phyloP scores from a whole-genome alignment of 1,140 invertebrate genomes.

The Spodoptera litura region DNA sequence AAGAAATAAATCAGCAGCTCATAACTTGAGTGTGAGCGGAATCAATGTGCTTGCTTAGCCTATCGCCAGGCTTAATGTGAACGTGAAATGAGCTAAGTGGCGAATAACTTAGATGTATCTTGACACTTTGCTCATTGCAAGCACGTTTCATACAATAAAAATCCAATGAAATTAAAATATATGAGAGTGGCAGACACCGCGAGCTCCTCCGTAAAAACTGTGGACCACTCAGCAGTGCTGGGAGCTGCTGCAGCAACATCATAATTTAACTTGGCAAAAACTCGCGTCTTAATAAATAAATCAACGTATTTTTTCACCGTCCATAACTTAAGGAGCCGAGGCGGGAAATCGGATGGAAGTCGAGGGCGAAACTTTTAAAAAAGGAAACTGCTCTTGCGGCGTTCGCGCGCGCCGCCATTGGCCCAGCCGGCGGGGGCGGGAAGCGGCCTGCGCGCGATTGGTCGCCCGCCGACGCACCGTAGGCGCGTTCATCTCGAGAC shows the following conservation, averaged over 20 bases:
- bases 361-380: slow-evolving; percentile 83
- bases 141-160: slow-evolving; percentile 65
- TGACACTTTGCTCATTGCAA: slow-evolving; percentile 54
- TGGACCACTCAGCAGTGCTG: slow-evolving; percentile 57
- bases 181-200: slow-evolving; percentile 22
- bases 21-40: slow-evolving; percentile 1
- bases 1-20: slow-evolving; percentile 31
- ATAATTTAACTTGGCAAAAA: slow-evolving; percentile 81
- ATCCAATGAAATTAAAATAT: slow-evolving; percentile 67
- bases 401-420: slow-evolving; percentile 64
- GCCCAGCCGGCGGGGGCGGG: slow-evolving; percentile 69
- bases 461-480: slow-evolving; percentile 69
- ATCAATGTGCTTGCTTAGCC: slow-evolving; percentile 36
- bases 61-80: slow-evolving; percentile 61
- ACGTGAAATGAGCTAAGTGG: slow-evolving; percentile 57
- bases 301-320: slow-evolving; percentile 79
- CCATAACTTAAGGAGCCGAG: slow-evolving; percentile 79
- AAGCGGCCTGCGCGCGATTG: slow-evolving; percentile 70
- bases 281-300: slow-evolving; percentile 79
- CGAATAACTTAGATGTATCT: slow-evolving; percentile 61
- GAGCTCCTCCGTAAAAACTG: slow-evolving; percentile 61
- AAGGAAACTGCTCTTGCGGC: slow-evolving; percentile 81
- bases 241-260: slow-evolving; percentile 68
- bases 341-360: slow-evolving; percentile 84
- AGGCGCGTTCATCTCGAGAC: slow-evolving; percentile 80